Evolutionary conservation across 1,140 invertebrate genomes (phyloP), one percentile per base, ranked within the genome.

Genomic region (Lerema accius): DNA sequence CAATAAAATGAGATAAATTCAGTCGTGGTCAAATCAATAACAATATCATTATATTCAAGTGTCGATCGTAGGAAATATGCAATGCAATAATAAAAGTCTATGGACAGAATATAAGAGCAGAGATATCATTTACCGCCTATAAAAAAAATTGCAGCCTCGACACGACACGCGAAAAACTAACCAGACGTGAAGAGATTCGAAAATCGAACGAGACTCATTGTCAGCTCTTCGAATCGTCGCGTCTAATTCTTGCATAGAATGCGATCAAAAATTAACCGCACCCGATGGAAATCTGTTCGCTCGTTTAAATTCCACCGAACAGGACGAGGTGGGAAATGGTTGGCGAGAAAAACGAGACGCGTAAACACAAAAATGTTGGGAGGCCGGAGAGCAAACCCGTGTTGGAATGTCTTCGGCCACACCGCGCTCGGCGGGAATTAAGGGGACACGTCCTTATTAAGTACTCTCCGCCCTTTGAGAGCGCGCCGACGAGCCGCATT

Each of bases 301-400:
- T 83, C 76, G 78, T 86, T 86, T 83, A 84, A 84, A 84, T 84
- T 84, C 84, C 65, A 65, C 14, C 14, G 49, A 69, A 73, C 67
- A 50, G 42, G 15, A 17, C 60, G 71, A 84, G 74, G 78, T 82
- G 82, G 74, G 76, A 85, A 85, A 80, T 78, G 76, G 64, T 66
- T 43, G 63, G 51, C 26, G 46, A 69, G 73, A 80, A 81, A 84
- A 80, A 86, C 75, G 40, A 48, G 51, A 43, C 58, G 53, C 53
- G 53, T 73, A 70, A 65, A 74, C 67, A 82, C 77, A 81, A 82
- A 84, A 85, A 88, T 82, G 75, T 69, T 45, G 39, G 13, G 14
- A 10, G 45, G 45, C 49, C 46, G 32, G 59, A 80, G 74, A 81
- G 83, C 76, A 70, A 74, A 79, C 69, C 71, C 75, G 73, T 84